These are phyloP conservation scores for Pandemis heparana DNA, from an alignment of 2,888 invertebrate species.

Conservation along the genomic window DNA sequence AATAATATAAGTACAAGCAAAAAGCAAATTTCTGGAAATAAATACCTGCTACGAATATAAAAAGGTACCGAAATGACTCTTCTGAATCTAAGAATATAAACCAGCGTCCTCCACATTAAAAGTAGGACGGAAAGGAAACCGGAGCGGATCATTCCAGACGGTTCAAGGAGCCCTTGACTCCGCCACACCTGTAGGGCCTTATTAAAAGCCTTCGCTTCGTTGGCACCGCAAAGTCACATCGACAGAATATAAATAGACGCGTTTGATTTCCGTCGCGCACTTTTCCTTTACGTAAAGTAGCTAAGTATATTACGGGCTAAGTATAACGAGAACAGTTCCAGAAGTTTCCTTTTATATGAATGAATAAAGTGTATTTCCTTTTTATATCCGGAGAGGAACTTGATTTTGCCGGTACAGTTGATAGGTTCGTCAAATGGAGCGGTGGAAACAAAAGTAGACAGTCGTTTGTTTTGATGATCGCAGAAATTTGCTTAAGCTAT, in stretches of 20 bases:
- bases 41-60: neutral
- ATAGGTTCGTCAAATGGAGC: slow-evolving; percentile 1
- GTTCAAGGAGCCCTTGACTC: slow-evolving; percentile 49
- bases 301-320: neutral
- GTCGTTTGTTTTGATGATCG: slow-evolving; percentile 25
- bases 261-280: slow-evolving; percentile 15
- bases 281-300: neutral
- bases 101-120: slow-evolving; percentile 46
- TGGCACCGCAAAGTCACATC: slow-evolving; percentile 43
- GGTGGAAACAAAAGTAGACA: neutral
- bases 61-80: slow-evolving; percentile 10
- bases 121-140: slow-evolving; percentile 52
- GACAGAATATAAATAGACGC: slow-evolving; percentile 17
- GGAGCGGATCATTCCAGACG: slow-evolving; percentile 46
- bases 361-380: neutral
- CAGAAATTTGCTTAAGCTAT: slow-evolving; percentile 28
- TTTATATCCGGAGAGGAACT: neutral
- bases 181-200: slow-evolving; percentile 53
- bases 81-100: slow-evolving; percentile 28
- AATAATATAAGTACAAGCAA: neutral
- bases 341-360: neutral
- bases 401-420: neutral
- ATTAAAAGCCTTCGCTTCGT: slow-evolving; percentile 53
- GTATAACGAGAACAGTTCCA: neutral
- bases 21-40: neutral